Evolutionary conservation across 2,113 vertebrate genomes (phyloP).

Genomic region (Chelonoidis abingdonii): DNA sequence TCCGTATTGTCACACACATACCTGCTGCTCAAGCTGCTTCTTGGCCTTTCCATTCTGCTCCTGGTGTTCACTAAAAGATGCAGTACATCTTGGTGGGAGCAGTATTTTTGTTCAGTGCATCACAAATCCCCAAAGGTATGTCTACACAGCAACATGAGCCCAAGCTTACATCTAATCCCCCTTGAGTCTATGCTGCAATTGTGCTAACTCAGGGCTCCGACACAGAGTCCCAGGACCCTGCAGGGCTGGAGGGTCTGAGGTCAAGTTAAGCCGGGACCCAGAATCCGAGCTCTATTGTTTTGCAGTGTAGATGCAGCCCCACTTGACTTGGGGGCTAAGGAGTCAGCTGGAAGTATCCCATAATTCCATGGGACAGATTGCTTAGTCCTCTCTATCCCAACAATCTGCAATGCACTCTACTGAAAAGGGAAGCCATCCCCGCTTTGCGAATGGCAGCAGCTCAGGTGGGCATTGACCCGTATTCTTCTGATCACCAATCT

Average conservation of each 20-base stretch:
- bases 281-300: neutral
- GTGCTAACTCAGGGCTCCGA: neutral
- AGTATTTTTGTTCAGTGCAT: too few relatives aligned
- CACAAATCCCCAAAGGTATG: too few relatives aligned
- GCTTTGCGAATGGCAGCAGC: too few relatives aligned
- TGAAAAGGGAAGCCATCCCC: neutral
- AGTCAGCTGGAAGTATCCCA: neutral
- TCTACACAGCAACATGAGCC: neutral
- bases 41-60: neutral
- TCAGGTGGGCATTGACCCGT: too few relatives aligned
- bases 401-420: neutral
- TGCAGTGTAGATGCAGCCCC: too few relatives aligned
- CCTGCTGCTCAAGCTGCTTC: too few relatives aligned
- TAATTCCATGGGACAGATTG: neutral
- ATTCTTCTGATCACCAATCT: too few relatives aligned
- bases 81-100: neutral
- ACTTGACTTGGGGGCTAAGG: neutral
- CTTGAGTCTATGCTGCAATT: neutral
- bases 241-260: neutral
- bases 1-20: neutral
- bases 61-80: neutral
- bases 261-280: neutral
- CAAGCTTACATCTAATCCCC: neutral
- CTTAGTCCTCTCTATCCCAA: neutral
- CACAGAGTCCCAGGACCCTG: neutral